Conservation (phyloP, 2,113 vertebrate genomes). For the Planiliza haematocheilus region DNA sequence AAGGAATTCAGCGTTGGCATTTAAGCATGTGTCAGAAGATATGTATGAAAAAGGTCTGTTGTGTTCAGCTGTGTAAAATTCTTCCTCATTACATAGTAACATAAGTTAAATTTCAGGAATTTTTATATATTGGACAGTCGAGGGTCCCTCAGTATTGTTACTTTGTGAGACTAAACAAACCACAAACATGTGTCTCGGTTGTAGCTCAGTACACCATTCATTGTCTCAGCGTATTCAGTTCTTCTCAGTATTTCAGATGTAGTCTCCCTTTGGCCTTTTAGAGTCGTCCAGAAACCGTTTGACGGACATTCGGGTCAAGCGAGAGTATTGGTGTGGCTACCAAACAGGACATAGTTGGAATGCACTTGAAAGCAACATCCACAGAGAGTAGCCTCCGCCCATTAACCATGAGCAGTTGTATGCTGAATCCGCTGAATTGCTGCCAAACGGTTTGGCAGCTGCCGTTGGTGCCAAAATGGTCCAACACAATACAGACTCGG, state of each 20-base stretch:
- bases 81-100: too few species aligned
- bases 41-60: too few species aligned
- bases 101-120: too few species aligned
- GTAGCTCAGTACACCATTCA: neutral
- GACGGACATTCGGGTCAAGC: conserved; percentile 14
- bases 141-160: too few species aligned
- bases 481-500: neutral
- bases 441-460: conserved; percentile 38
- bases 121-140: too few species aligned
- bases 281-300: conserved; percentile 8
- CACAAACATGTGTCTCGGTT: too few species aligned
- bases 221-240: neutral
- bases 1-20: too few species aligned
- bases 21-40: too few species aligned
- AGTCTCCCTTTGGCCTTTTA: neutral
- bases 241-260: neutral
- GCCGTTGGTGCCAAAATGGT: conserved; percentile 4
- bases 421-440: conserved; percentile 18
- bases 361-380: conserved; percentile 21
- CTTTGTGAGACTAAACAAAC: too few species aligned
- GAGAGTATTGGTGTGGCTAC: conserved; percentile 4
- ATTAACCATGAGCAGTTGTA: conserved; percentile 14
- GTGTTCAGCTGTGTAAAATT: too few species aligned
- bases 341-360: neutral
- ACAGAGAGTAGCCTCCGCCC: conserved; percentile 10